phyloP scores from a whole-genome alignment of 2,888 invertebrate species.

The Pseudeuparius sepicola region DNA sequence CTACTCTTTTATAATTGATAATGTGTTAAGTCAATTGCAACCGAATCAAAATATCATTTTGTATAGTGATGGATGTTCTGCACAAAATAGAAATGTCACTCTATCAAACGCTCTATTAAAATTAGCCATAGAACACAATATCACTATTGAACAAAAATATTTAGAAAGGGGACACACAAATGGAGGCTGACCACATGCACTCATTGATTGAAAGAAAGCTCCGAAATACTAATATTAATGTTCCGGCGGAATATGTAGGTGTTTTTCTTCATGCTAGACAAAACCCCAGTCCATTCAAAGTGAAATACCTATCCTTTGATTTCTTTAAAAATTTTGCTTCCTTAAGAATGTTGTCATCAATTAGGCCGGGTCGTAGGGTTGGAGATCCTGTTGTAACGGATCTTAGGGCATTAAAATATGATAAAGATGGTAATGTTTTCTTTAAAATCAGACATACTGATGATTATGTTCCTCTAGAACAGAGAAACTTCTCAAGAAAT shows the following conservation, averaged over 20 bases:
- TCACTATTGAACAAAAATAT: slow-evolving; percentile 19
- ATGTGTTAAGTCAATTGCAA: neutral
- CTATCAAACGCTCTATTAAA: slow-evolving; percentile 16
- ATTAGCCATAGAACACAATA: slow-evolving; percentile 14
- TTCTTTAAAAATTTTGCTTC: slow-evolving; percentile 14
- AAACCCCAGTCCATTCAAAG: slow-evolving; percentile 12
- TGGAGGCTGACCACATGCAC: slow-evolving; percentile 18
- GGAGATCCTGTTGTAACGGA: slow-evolving; percentile 13
- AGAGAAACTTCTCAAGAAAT: no score
- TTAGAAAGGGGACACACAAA: slow-evolving; percentile 18
- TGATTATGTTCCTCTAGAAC: no score
- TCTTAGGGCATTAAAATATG: slow-evolving; percentile 9
- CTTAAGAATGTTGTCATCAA: slow-evolving; percentile 6
- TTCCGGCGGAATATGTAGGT: slow-evolving; percentile 14
- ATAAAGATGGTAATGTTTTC: slow-evolving; percentile 6
- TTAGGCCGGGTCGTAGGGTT: slow-evolving; percentile 11
- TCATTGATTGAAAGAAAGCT: slow-evolving; percentile 16
- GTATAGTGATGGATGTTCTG: slow-evolving; percentile 16
- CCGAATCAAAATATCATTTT: slow-evolving; percentile 7
- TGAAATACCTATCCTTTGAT: slow-evolving; percentile 11
- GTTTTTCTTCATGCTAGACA: slow-evolving; percentile 11
- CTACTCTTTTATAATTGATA: slow-evolving; percentile 4
- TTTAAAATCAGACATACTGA: slow-evolving; percentile 12
- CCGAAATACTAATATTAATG: slow-evolving; percentile 12
- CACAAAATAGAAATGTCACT: slow-evolving; percentile 15